Evolutionary conservation across 1,140 invertebrate species (phyloP).

Genomic region (Drosophila melanogaster): DNA sequence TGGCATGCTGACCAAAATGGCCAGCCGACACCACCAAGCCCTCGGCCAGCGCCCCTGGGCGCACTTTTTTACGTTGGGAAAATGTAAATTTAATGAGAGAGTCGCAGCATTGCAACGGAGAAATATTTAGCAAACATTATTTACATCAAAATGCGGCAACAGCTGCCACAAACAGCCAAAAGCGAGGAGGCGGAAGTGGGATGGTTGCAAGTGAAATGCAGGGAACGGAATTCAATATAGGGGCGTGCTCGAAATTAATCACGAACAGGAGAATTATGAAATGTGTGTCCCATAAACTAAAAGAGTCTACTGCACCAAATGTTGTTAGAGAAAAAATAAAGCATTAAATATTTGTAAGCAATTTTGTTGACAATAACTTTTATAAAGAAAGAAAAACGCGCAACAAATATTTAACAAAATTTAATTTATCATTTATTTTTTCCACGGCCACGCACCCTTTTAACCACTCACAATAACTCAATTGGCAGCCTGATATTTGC

Average conservation of each 20-base stretch:
- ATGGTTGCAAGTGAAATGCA: slow-evolving; percentile 29
- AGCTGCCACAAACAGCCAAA: slow-evolving; percentile 53
- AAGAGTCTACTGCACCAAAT: not conserved
- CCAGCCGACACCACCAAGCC: slow-evolving; percentile 21
- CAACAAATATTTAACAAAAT: too few species aligned
- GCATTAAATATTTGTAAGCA: too few species aligned
- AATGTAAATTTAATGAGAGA: slow-evolving; percentile 80
- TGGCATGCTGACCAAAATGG: slow-evolving; percentile 57
- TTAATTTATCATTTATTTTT: too few species aligned
- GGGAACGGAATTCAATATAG: slow-evolving; percentile 10
- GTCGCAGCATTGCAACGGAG: slow-evolving; percentile 46
- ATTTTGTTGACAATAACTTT: too few species aligned
- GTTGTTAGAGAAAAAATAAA: too few species aligned
- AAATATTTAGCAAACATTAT: slow-evolving; percentile 75
- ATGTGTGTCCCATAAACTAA: not conserved
- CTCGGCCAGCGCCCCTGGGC: not conserved
- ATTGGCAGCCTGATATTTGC: slow-evolving; percentile 56
- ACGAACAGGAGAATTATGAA: slow-evolving; percentile 24
- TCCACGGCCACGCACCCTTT: too few species aligned
- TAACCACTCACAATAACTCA: not conserved
- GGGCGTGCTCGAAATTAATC: slow-evolving; percentile 53
- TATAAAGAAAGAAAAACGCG: too few species aligned
- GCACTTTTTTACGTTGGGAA: slow-evolving; percentile 48
- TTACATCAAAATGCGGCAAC: slow-evolving; percentile 70
- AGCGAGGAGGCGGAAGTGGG: slow-evolving; percentile 3